These are phyloP conservation scores for Pangasius djambal DNA, from an alignment of 2,797 vertebrate genomes.

Conservation along the genomic window DNA sequence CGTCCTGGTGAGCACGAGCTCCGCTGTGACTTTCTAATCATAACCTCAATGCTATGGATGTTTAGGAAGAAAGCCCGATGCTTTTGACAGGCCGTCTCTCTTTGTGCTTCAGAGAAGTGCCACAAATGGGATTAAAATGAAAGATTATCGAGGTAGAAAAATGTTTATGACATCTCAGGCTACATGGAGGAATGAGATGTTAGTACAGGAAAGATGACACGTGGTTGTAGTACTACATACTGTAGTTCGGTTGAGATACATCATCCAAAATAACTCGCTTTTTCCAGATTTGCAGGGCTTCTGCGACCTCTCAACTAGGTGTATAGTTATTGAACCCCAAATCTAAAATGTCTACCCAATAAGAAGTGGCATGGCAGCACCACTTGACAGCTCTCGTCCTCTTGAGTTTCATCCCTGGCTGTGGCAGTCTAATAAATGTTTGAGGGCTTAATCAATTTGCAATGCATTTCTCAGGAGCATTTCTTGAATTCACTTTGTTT, in stretches of 20 bases:
- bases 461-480: constrained; percentile 76
- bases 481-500: constrained; percentile 73
- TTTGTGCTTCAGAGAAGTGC: constrained; percentile 69
- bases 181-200: constrained; percentile 23
- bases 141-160: constrained; percentile 66
- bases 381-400: constrained; percentile 58
- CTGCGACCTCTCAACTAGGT: neutral
- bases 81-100: constrained; percentile 67
- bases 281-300: neutral
- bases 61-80: constrained; percentile 71
- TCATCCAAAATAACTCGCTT: neutral
- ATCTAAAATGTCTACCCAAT: neutral
- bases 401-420: constrained; percentile 65
- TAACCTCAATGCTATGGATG: constrained; percentile 67
- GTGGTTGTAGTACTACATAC: neutral
- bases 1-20: constrained; percentile 65
- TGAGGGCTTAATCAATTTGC: constrained; percentile 81
- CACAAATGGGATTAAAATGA: constrained; percentile 70
- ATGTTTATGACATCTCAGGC: constrained; percentile 50
- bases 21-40: constrained; percentile 71
- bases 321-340: too few species aligned
- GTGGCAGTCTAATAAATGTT: constrained; percentile 82
- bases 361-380: constrained; percentile 35
- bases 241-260: neutral
- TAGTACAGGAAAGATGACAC: constrained; percentile 34